Conservation (phyloP, 92 coral and sea anemone species). For the Zoanthus gigantus region DNA sequence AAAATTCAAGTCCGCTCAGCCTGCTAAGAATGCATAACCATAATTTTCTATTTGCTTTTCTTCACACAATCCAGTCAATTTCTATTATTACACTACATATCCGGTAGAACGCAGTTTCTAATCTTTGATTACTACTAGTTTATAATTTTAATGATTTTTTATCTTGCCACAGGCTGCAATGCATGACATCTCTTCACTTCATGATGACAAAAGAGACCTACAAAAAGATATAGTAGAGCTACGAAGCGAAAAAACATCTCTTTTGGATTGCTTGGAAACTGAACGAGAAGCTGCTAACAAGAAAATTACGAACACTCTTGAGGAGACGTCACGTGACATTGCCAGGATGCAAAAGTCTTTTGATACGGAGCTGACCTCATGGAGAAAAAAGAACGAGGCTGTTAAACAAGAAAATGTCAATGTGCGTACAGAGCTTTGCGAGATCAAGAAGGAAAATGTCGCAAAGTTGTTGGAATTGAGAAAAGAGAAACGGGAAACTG, state of each 20-base stretch:
- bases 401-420: constrained; percentile 66
- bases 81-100: no score
- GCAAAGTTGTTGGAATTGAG: constrained; percentile 76
- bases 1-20: no score
- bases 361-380: constrained; percentile 67
- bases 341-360: constrained; percentile 66
- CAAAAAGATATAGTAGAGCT: constrained; percentile 49
- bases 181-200: constrained; percentile 22
- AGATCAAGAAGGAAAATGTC: constrained; percentile 71
- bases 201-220: constrained; percentile 50
- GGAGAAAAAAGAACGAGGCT: constrained; percentile 79
- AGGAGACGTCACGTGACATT: constrained; percentile 68
- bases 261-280: constrained; percentile 70
- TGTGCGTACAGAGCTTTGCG: constrained; percentile 72
- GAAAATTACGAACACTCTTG: constrained; percentile 71
- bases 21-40: no score
- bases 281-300: constrained; percentile 61
- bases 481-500: constrained; percentile 63
- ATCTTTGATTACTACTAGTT: not conserved
- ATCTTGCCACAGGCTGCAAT: constrained; percentile 16
- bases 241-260: constrained; percentile 49
- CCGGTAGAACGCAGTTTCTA: not conserved
- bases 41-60: no score
- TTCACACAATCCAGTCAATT: no score
- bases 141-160: not conserved